phyloP scores from a whole-genome alignment of 1,140 invertebrate species.

The Colletes gigas region DNA sequence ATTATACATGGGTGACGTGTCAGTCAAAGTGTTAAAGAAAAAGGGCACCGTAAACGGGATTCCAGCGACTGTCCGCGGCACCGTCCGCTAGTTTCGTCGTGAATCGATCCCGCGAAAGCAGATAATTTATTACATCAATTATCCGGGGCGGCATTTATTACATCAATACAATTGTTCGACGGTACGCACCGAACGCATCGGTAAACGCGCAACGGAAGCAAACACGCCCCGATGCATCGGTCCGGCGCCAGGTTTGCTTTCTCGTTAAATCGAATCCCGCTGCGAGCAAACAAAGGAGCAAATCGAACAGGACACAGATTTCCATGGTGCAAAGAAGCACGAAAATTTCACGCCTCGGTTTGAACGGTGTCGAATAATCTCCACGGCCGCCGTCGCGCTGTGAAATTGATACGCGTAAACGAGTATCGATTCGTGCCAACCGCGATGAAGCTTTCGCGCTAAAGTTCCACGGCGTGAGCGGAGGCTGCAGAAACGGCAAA shows the following conservation, averaged over 20 bases:
- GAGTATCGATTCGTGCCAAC: not conserved
- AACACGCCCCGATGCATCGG: not conserved
- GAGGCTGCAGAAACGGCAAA: not conserved
- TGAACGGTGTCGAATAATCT: constrained; percentile 1
- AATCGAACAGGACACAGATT: not conserved
- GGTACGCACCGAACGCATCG: not conserved
- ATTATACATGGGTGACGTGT: too few relatives aligned
- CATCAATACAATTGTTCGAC: not conserved
- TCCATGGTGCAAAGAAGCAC: not conserved
- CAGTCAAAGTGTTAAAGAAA: too few relatives aligned
- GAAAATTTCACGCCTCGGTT: not conserved
- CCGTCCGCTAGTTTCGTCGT: not conserved
- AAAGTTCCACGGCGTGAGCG: not conserved
- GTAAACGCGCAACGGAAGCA: constrained; percentile 6
- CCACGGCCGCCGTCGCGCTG: too few relatives aligned
- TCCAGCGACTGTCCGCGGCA: not conserved
- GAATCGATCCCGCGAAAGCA: constrained; percentile 16
- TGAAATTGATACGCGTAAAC: constrained; percentile 16
- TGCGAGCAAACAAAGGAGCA: constrained; percentile 9
- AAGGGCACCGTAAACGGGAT: not conserved
- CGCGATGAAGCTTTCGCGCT: not conserved
- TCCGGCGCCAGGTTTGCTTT: not conserved
- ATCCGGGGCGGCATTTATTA: constrained; percentile 23
- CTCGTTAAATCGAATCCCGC: constrained; percentile 6
- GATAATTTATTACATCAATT: not conserved